phyloP scores from a whole-genome alignment of 1,140 invertebrate genomes.

The Chelonus insularis region DNA sequence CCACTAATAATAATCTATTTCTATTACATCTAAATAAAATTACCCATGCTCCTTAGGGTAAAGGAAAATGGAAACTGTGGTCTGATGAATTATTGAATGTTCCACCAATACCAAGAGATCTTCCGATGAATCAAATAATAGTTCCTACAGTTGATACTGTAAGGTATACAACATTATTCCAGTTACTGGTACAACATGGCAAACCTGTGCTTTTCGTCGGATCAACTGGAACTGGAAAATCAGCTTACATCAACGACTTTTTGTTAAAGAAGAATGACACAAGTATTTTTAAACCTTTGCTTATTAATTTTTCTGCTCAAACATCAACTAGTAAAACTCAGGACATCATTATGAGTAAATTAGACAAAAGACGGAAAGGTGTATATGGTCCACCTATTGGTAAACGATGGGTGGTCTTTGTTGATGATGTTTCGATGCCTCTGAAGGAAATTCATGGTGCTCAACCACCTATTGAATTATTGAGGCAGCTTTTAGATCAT shows the following conservation, averaged over 20 bases:
- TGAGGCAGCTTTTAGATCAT: slow-evolving; percentile 89
- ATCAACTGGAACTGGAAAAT: slow-evolving; percentile 92
- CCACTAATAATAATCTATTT: background rate
- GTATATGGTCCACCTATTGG: slow-evolving; percentile 90
- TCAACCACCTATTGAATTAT: slow-evolving; percentile 88
- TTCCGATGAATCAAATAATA: slow-evolving; percentile 91
- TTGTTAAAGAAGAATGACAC: slow-evolving; percentile 81
- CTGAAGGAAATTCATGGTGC: slow-evolving; percentile 84
- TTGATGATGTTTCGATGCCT: slow-evolving; percentile 95
- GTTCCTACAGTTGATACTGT: slow-evolving; percentile 90
- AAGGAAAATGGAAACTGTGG: slow-evolving; percentile 91
- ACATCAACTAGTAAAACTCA: slow-evolving; percentile 92
- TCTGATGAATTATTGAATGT: slow-evolving; percentile 78
- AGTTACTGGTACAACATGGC: slow-evolving; percentile 75
- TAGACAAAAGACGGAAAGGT: slow-evolving; percentile 92
- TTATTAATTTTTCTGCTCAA: slow-evolving; percentile 93
- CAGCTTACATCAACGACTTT: slow-evolving; percentile 82
- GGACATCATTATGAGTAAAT: slow-evolving; percentile 93
- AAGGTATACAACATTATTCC: slow-evolving; percentile 76
- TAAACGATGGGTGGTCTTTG: slow-evolving; percentile 87
- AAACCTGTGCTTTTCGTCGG: slow-evolving; percentile 86
- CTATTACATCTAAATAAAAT: too few relatives aligned
- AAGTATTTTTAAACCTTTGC: slow-evolving; percentile 79
- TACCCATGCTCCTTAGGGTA: too few relatives aligned
- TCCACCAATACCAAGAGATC: slow-evolving; percentile 84